A percentile compares a stretch with the other conserved stretches of the same genome.
Conservation (phyloP, 1,140 invertebrate species). For the Drosophila jambulina region DNA sequence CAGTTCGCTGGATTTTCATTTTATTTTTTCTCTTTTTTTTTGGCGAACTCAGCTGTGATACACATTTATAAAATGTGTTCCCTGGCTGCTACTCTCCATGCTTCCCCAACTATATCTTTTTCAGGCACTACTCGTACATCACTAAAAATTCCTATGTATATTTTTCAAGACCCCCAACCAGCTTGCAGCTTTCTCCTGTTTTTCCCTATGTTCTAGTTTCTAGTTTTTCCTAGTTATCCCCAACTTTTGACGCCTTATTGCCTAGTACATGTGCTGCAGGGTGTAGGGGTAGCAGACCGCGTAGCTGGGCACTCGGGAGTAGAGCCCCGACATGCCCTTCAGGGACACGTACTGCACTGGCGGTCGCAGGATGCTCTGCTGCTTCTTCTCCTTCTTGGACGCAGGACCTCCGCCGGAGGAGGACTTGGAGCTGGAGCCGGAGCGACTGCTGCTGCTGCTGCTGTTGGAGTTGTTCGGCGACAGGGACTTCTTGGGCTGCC, state of each 20-base stretch:
- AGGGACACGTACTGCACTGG: slow-evolving; percentile 81
- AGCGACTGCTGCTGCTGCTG: slow-evolving; percentile 52
- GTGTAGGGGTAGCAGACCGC: slow-evolving; percentile 80
- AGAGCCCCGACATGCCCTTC: slow-evolving; percentile 84
- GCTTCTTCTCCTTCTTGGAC: slow-evolving; percentile 76
- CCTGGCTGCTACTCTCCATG: slow-evolving; percentile 22
- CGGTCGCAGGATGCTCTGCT: slow-evolving; percentile 84
- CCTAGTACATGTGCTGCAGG: slow-evolving; percentile 71
- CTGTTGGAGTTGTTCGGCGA: slow-evolving; percentile 49
- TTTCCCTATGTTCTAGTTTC: slow-evolving; percentile 3
- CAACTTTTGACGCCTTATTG: not conserved
- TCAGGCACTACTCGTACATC: slow-evolving; percentile 77
- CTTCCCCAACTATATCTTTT: slow-evolving; percentile 18
- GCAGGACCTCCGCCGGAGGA: slow-evolving; percentile 36
- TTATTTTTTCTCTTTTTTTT: not conserved
- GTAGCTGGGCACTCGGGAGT: slow-evolving; percentile 79
- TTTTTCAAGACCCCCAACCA: slow-evolving; percentile 43
- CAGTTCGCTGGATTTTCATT: slow-evolving; percentile 13
- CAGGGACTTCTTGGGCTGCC: slow-evolving; percentile 59
- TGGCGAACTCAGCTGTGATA: slow-evolving; percentile 42
- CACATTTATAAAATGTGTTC: slow-evolving; percentile 78
- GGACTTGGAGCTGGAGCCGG: slow-evolving; percentile 30
- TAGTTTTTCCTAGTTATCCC: not conserved
- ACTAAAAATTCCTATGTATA: slow-evolving; percentile 42
- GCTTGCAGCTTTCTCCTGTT: slow-evolving; percentile 24